phyloP scores from a whole-genome alignment of 2,113 vertebrate genomes.

The Rallus limicola region DNA sequence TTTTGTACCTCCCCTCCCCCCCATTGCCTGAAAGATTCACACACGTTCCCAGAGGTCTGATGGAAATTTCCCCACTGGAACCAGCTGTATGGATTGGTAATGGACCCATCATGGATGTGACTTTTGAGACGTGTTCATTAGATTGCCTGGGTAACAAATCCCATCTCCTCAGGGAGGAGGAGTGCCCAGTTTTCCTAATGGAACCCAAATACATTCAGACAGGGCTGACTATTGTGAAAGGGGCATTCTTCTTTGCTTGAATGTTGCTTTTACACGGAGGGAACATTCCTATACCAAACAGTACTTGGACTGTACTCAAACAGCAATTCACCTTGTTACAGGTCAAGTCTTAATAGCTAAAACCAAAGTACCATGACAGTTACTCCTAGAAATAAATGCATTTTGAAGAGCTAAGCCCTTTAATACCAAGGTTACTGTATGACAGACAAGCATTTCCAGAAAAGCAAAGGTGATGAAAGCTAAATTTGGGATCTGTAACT shows the following conservation, averaged over 20 bases:
- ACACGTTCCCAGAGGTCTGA: not conserved
- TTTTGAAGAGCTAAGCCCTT: slow-evolving; percentile 6
- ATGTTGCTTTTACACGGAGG: not conserved
- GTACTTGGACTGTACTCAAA: not conserved
- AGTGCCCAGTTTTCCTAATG: not conserved
- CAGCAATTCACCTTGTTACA: not conserved
- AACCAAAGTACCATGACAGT: not conserved
- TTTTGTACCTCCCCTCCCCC: not conserved
- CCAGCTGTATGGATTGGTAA: not conserved
- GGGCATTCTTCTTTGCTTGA: not conserved
- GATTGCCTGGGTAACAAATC: not conserved
- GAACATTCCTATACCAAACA: not conserved
- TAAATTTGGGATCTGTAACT: slow-evolving; percentile 5
- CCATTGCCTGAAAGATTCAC: not conserved
- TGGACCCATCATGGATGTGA: not conserved
- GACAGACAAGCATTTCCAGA: not conserved
- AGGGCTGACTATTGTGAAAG: not conserved
- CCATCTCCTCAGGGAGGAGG: not conserved
- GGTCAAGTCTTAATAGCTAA: not conserved
- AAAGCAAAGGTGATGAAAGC: not conserved
- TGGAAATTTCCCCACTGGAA: not conserved
- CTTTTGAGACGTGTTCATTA: not conserved
- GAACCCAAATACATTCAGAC: not conserved
- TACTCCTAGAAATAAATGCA: not conserved
- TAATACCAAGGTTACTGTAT: slow-evolving; percentile 16